These are phyloP conservation scores for Drosophila sulfurigaster DNA, from an alignment of 1,140 invertebrate genomes.

Conservation along the genomic window DNA sequence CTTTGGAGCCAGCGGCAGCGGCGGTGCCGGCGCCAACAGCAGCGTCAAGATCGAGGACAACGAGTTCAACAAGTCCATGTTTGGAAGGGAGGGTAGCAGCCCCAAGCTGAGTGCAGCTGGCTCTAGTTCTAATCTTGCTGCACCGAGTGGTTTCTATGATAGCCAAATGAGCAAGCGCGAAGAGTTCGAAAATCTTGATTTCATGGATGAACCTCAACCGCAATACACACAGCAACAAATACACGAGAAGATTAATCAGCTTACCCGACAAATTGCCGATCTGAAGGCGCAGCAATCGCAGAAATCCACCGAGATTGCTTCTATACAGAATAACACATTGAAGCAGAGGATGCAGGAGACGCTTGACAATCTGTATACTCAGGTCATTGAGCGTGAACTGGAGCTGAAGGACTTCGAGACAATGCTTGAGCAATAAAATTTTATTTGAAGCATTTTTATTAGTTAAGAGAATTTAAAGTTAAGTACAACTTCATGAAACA, in stretches of 20 bases:
- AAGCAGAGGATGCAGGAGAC: slow-evolving; percentile 93
- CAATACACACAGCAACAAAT: slow-evolving; percentile 85
- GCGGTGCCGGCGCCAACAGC: slow-evolving; percentile 25
- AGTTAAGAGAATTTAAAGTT: background rate
- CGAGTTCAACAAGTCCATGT: slow-evolving; percentile 75
- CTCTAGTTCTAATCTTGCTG: slow-evolving; percentile 77
- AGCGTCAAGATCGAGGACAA: slow-evolving; percentile 69
- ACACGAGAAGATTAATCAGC: slow-evolving; percentile 86
- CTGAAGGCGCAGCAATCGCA: slow-evolving; percentile 89
- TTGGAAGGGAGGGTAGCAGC: slow-evolving; percentile 61
- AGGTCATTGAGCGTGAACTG: slow-evolving; percentile 92
- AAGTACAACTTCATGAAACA: background rate
- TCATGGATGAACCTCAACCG: slow-evolving; percentile 63
- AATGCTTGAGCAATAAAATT: slow-evolving; percentile 60
- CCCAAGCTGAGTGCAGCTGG: slow-evolving; percentile 67
- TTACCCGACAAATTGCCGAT: slow-evolving; percentile 90
- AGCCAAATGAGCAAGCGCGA: slow-evolving; percentile 64
- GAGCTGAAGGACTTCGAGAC: slow-evolving; percentile 86
- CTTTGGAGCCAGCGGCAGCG: slow-evolving; percentile 57
- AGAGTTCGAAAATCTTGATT: slow-evolving; percentile 73
- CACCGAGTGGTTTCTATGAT: slow-evolving; percentile 72
- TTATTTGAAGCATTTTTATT: background rate
- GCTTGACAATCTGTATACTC: slow-evolving; percentile 90
- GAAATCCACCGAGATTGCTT: slow-evolving; percentile 93
- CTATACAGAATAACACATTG: slow-evolving; percentile 94